phyloP scores from a whole-genome alignment of 2,888 invertebrate species.

The Eilema griseolum region DNA sequence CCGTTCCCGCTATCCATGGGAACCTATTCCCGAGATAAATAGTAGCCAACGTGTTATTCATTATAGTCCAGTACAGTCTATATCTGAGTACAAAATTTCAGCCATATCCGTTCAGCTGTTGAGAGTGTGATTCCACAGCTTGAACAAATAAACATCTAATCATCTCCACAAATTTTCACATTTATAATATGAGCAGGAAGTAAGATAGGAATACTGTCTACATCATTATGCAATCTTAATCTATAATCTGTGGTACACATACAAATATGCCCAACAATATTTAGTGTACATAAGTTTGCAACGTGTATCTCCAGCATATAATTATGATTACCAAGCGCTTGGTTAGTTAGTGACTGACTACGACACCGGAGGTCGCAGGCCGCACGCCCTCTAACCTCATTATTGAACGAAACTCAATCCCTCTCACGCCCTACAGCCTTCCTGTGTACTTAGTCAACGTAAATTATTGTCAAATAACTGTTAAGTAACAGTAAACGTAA shows the following conservation, averaged over 20 bases:
- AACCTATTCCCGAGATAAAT: too few species aligned
- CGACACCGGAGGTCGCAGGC: conserved; percentile 50
- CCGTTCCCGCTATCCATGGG: too few species aligned
- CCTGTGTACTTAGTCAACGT: conserved; percentile 50
- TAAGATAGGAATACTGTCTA: too few species aligned
- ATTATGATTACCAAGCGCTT: conserved; percentile 35
- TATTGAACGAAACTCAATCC: conserved; percentile 68
- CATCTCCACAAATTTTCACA: too few species aligned
- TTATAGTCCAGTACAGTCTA: too few species aligned
- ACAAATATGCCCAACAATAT: conserved; percentile 3
- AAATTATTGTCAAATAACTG: conserved; percentile 58
- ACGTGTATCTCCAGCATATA: conserved; percentile 26
- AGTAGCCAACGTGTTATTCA: too few species aligned
- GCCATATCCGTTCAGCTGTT: too few species aligned
- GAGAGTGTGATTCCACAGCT: too few species aligned
- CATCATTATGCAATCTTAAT: neutral
- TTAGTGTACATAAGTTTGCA: conserved; percentile 18
- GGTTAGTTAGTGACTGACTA: conserved; percentile 47
- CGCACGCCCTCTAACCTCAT: conserved; percentile 67
- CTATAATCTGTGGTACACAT: neutral
- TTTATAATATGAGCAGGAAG: too few species aligned
- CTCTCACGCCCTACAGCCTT: conserved; percentile 47
- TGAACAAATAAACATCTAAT: too few species aligned
- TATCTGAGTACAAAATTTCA: too few species aligned
- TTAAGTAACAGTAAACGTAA: conserved; percentile 48